Conservation (phyloP, 2,797 vertebrate genomes). For the Sebastes vulpes region DNA sequence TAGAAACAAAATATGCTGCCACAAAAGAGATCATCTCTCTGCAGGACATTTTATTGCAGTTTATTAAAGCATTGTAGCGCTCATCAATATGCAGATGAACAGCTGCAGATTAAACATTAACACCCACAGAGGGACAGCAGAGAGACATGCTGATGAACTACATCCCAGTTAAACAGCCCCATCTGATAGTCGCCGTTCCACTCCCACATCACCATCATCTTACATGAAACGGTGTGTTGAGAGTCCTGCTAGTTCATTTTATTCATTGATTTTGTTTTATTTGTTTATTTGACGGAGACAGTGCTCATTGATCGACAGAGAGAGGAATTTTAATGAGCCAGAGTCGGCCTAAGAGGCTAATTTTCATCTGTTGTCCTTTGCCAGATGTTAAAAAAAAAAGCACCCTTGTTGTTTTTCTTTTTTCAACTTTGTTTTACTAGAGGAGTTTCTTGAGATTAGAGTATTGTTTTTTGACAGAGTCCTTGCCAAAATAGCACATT, state of each 20-base stretch:
- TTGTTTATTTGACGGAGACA: background rate
- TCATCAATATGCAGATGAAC: background rate
- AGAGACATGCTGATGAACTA: too few relatives aligned
- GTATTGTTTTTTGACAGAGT: background rate
- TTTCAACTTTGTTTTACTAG: background rate
- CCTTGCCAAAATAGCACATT: background rate
- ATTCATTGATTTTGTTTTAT: too few relatives aligned
- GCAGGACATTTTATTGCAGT: background rate
- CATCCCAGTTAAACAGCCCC: background rate
- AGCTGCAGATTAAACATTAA: background rate
- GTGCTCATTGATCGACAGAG: too few relatives aligned
- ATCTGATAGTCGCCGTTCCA: background rate
- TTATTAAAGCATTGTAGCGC: background rate
- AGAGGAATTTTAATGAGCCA: background rate
- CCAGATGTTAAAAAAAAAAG: too few relatives aligned
- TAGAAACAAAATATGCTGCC: background rate
- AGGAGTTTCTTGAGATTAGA: background rate
- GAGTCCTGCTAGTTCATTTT: background rate
- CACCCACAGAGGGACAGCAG: too few relatives aligned
- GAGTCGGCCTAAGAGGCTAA: background rate
- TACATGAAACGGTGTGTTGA: background rate
- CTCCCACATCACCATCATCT: background rate
- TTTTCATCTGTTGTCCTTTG: background rate
- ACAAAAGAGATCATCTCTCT: background rate
- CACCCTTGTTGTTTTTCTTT: too few relatives aligned